These are phyloP conservation scores for Nasonia giraulti DNA, from an alignment of 1,140 invertebrate genomes.

Conservation along the genomic window DNA sequence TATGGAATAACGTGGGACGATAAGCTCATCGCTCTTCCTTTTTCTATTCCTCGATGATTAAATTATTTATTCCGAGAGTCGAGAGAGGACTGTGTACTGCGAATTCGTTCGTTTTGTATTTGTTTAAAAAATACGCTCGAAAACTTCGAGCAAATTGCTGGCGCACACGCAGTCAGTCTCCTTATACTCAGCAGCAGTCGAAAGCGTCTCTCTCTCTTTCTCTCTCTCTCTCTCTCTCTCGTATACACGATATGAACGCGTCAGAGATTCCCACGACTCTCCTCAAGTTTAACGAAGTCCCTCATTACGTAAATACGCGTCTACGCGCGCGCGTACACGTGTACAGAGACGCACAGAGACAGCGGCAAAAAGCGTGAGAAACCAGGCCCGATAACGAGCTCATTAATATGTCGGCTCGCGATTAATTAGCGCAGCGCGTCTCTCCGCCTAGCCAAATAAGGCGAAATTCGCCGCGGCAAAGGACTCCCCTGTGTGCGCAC, in stretches of 20 bases:
- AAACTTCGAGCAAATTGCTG: no score
- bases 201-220: no score
- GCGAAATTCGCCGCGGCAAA: slow-evolving; percentile 28
- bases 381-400: slow-evolving; percentile 43
- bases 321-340: no score
- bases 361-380: slow-evolving; percentile 13
- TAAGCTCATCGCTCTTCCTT: neutral
- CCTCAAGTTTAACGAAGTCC: neutral
- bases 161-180: no score
- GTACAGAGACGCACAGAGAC: no score
- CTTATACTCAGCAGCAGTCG: no score
- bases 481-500: neutral
- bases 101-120: no score
- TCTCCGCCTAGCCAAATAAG: slow-evolving; percentile 24
- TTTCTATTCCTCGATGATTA: slow-evolving; percentile 24
- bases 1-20: slow-evolving; percentile 41
- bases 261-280: neutral
- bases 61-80: slow-evolving; percentile 29
- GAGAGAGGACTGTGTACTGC: no score
- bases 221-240: no score
- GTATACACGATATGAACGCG: neutral
- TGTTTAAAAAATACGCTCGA: no score
- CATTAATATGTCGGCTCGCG: slow-evolving; percentile 49
- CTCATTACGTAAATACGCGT: slow-evolving; percentile 25
- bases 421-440: slow-evolving; percentile 45